Conservation (phyloP, 2,113 vertebrate genomes). For the Entosphenus tridentatus region DNA sequence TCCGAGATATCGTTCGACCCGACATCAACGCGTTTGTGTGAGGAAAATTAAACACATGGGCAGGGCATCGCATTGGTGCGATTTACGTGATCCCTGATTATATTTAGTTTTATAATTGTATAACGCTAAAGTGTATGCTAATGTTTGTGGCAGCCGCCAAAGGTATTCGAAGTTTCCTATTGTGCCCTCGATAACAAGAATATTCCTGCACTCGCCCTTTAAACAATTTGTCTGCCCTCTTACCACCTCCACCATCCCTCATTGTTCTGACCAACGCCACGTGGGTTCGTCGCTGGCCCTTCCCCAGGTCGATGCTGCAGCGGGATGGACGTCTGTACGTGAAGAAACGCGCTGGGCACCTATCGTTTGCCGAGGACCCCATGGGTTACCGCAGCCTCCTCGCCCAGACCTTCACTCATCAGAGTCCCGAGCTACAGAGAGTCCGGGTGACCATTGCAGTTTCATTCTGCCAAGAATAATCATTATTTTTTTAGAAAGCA, state of each 20-base stretch:
- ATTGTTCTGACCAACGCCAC: too few species aligned
- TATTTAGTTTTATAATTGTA: too few species aligned
- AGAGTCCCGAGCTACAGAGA: slow-evolving; percentile 38
- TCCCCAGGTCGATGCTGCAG: slow-evolving; percentile 55
- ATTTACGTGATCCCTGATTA: too few species aligned
- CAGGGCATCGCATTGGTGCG: too few species aligned
- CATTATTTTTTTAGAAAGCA: neutral
- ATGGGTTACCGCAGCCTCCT: slow-evolving; percentile 82
- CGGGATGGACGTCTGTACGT: slow-evolving; percentile 75
- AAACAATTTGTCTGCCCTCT: neutral
- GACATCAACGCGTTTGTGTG: too few species aligned
- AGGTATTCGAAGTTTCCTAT: neutral
- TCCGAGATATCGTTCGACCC: too few species aligned
- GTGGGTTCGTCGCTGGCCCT: neutral
- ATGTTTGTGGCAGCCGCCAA: too few species aligned
- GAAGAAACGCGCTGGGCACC: slow-evolving; percentile 71
- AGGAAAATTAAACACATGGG: too few species aligned
- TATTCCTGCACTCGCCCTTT: neutral
- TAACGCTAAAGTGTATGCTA: too few species aligned
- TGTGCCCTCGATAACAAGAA: neutral
- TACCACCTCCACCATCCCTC: neutral
- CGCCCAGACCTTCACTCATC: slow-evolving; percentile 48
- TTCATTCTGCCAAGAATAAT: neutral
- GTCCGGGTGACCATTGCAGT: slow-evolving; percentile 45
- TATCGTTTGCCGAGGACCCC: slow-evolving; percentile 88